phyloP scores from a whole-genome alignment of 1,140 invertebrate genomes.

The Drosophila equinoxialis region DNA sequence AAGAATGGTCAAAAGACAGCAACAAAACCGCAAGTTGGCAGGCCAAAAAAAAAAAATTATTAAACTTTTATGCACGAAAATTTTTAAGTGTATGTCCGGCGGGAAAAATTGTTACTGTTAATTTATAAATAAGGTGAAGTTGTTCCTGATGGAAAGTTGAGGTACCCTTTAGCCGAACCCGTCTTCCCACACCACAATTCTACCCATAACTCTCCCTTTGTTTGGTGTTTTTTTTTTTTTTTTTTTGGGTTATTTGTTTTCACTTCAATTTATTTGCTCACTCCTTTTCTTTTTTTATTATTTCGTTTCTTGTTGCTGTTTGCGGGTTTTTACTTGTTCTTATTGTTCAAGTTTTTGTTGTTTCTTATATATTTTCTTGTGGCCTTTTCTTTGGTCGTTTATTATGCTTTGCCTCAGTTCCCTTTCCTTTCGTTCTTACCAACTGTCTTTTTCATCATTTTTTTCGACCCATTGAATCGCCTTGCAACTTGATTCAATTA shows the following conservation, averaged over 20 bases:
- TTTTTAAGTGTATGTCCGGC: constrained; percentile 73
- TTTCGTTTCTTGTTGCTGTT: constrained; percentile 11
- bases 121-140: constrained; percentile 76
- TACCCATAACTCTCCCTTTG: background rate
- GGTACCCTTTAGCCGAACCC: background rate
- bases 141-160: constrained; percentile 46
- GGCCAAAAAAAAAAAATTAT: constrained; percentile 39
- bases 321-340: constrained; percentile 23
- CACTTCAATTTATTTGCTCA: constrained; percentile 75
- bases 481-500: constrained; percentile 71
- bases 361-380: constrained; percentile 19
- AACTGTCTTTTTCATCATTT: constrained; percentile 3
- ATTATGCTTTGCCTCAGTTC: constrained; percentile 36
- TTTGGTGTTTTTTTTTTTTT: background rate
- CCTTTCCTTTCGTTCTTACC: constrained; percentile 23
- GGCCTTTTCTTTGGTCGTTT: constrained; percentile 63
- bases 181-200: background rate
- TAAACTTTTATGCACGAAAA: constrained; percentile 71
- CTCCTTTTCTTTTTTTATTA: constrained; percentile 49
- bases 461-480: constrained; percentile 30
- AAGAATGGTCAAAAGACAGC: constrained; percentile 20
- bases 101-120: constrained; percentile 77
- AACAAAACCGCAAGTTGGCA: constrained; percentile 30
- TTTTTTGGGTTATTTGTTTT: constrained; percentile 67
- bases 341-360: constrained; percentile 29